These are phyloP conservation scores for Hydrotaea cyrtoneurina DNA, from an alignment of 2,888 invertebrate species.

Conservation along the genomic window DNA sequence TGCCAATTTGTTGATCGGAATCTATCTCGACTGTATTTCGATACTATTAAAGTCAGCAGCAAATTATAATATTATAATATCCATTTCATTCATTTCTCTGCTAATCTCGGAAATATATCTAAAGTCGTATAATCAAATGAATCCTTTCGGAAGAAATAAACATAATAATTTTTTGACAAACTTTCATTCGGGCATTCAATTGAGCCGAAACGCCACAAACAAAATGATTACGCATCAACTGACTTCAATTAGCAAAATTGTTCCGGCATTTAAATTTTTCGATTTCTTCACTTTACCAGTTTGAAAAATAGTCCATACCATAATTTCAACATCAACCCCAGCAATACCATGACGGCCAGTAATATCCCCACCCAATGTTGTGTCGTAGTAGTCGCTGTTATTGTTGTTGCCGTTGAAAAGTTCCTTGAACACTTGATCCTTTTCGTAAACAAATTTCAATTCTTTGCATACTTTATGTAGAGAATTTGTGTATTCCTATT, in stretches of 20 bases:
- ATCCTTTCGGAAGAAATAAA: too few relatives aligned
- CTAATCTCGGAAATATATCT: too few relatives aligned
- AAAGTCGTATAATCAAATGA: neutral
- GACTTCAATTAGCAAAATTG: conserved; percentile 3
- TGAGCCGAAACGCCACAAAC: neutral
- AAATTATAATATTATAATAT: too few relatives aligned
- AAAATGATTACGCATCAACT: neutral
- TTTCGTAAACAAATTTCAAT: conserved; percentile 32
- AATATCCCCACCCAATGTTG: neutral
- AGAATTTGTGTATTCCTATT: neutral
- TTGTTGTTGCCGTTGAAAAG: neutral
- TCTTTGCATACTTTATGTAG: conserved; percentile 40
- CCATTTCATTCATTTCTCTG: too few relatives aligned
- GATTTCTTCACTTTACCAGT: neutral
- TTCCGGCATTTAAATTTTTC: neutral
- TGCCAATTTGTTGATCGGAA: too few relatives aligned
- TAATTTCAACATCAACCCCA: neutral
- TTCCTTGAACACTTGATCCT: neutral
- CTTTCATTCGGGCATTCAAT: neutral
- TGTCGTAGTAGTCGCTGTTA: neutral
- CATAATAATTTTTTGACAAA: neutral
- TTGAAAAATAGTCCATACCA: neutral
- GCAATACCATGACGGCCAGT: neutral
- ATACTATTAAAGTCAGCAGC: too few relatives aligned
- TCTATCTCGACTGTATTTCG: too few relatives aligned